A percentile compares a stretch with the other conserved stretches of the same genome.
These are phyloP conservation scores for Leptinotarsa lineolata DNA, from an alignment of 1,140 invertebrate genomes.

Conservation along the genomic window DNA sequence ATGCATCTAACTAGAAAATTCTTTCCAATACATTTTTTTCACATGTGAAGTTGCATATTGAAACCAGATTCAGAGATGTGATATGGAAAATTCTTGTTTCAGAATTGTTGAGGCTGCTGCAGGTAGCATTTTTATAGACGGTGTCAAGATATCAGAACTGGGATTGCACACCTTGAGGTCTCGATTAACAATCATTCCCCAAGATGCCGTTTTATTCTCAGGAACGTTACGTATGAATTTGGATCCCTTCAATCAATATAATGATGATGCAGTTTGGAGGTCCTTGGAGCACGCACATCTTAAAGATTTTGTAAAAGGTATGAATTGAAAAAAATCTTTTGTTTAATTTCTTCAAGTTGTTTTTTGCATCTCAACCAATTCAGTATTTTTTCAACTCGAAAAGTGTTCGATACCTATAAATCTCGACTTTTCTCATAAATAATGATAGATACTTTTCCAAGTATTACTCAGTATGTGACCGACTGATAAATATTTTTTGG, in stretches of 20 bases:
- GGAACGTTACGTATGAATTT: conserved; percentile 81
- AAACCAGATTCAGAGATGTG: too few species aligned
- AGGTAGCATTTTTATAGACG: conserved; percentile 91
- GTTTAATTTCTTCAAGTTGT: conserved; percentile 12
- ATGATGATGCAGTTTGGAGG: conserved; percentile 80
- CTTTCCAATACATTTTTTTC: too few species aligned
- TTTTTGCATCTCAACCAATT: too few species aligned
- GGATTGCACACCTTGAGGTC: conserved; percentile 88
- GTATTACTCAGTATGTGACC: too few species aligned
- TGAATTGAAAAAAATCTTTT: neutral
- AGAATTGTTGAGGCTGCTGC: conserved; percentile 86
- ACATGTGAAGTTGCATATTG: too few species aligned
- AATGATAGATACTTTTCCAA: neutral
- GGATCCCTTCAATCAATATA: conserved; percentile 79
- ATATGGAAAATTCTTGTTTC: conserved; percentile 31
- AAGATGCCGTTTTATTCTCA: conserved; percentile 89
- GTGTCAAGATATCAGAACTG: conserved; percentile 81
- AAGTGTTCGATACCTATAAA: neutral
- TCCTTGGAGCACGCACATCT: conserved; percentile 78
- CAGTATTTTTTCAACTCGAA: neutral
- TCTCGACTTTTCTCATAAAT: neutral
- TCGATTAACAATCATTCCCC: conserved; percentile 89
- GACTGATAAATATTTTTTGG: too few species aligned
- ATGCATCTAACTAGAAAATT: too few species aligned
- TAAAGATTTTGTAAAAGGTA: conserved; percentile 75